Evolutionary conservation across 2,113 vertebrate genomes (phyloP).

Genomic region (Leptobrachium leishanense): DNA sequence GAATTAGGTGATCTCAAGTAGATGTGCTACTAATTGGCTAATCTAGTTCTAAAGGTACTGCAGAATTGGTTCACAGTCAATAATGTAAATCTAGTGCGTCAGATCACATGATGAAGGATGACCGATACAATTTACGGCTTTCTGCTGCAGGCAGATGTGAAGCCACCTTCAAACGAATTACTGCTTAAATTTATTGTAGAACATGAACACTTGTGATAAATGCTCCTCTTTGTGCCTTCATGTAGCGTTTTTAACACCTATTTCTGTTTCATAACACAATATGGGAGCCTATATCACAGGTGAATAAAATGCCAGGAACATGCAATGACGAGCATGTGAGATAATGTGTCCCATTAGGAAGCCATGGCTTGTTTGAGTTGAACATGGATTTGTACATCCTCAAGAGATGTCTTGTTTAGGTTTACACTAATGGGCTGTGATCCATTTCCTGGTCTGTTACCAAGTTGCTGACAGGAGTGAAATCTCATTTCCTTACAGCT

Average conservation of each 20-base stretch:
- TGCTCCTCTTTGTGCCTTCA: too few relatives aligned
- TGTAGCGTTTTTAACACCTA: too few relatives aligned
- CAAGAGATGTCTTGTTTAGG: conserved; percentile 49
- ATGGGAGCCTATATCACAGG: too few relatives aligned
- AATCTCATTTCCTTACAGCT: conserved; percentile 67
- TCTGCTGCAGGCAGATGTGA: too few relatives aligned
- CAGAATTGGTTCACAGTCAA: conserved; percentile 70
- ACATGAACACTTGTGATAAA: too few relatives aligned
- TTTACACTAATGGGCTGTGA: conserved; percentile 68
- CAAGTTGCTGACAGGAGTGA: conserved; percentile 69
- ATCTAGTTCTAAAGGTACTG: conserved; percentile 70
- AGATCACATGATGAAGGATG: conserved; percentile 24
- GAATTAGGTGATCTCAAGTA: conserved; percentile 72
- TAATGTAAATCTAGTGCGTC: not conserved
- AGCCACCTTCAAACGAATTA: too few relatives aligned
- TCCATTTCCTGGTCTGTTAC: conserved; percentile 76
- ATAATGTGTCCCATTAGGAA: too few relatives aligned
- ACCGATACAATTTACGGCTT: too few relatives aligned
- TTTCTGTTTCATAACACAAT: too few relatives aligned
- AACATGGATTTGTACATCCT: conserved; percentile 3
- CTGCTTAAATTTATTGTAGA: too few relatives aligned
- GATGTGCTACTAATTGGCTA: conserved; percentile 73
- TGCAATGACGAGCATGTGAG: too few relatives aligned
- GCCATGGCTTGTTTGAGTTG: not conserved
- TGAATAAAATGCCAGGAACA: too few relatives aligned